Evolutionary conservation across 2,113 vertebrate genomes (phyloP), one percentile per base, ranked within the genome.

Genomic region (Burhinus oedicnemus): DNA sequence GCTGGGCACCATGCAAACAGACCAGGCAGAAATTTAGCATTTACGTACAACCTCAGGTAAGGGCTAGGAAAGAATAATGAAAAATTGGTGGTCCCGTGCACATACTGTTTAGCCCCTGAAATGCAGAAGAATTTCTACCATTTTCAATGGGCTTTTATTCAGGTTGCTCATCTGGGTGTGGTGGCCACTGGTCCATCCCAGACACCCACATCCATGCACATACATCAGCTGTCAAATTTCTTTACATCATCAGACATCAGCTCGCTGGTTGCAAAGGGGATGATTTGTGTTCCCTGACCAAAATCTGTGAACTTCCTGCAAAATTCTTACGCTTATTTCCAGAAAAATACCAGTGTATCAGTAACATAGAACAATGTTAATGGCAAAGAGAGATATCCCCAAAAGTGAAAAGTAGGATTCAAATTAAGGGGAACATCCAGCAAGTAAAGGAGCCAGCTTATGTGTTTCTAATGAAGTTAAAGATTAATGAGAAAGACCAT

Each of bases 401-500:
- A 26, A 57, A 89, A 90, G 88, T 42, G 42, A 88, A 90, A 90
- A 96, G 54, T 30, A 90, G 72, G 23, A 90, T 93, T 95, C 82
- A 95, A 90, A 89, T 78, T 42, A 76, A 83, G 45, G 29, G 69
- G 44, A 78, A 90, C 38, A 85, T n/a, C 55, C 69, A 90, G 52
- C 25, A 87, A 94, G 80, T 57, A 74, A 82, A 82, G 81, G 54
- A 66, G 62, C 30, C 30, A 44, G 22, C 15, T 40, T 68, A 29
- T 30, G 51, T 44, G 22, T 69, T 95, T 85, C 49, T 78, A 83
- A 80, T 8, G 8, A 87, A 84, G 44, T 71, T 92, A 75, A 93
- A 94, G 75, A 90, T 95, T 89, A 96, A 83, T n/a, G 32, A 27
- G 45, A 80, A 80, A 79, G 11, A 36, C 55, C 49, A 36, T 25